Percentiles rank a stretch among this genome's conserved stretches.
These are phyloP conservation scores for Azorinus chamasolen DNA, from an alignment of 2,888 invertebrate genomes.

Conservation along the genomic window DNA sequence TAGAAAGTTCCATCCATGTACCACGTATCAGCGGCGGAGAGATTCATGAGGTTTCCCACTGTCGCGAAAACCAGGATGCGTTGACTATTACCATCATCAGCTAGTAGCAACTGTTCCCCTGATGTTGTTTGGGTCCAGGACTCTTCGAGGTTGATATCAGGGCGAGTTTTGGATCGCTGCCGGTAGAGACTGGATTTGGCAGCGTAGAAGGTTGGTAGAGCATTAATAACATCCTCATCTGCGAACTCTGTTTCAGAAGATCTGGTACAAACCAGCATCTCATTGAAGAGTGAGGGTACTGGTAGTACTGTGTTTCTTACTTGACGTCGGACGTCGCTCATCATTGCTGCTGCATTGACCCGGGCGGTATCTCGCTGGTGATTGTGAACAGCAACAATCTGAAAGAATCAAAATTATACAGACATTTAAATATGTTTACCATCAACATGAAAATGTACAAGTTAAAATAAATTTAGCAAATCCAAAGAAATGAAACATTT, in stretches of 20 bases:
- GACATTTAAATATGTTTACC: no score
- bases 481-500: no score
- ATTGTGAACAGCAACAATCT: no score
- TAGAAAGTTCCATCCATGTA: conserved; percentile 9
- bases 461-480: no score
- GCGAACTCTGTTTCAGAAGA: neutral
- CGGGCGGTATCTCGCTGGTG: no score
- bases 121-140: neutral
- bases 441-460: no score
- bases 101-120: neutral
- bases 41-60: neutral
- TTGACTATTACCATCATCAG: neutral
- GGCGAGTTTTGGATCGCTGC: neutral
- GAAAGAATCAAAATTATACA: no score
- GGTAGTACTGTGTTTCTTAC: neutral
- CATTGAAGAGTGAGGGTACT: neutral
- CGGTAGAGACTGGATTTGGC: neutral
- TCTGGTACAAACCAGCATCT: neutral
- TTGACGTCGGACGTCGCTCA: neutral
- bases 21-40: neutral
- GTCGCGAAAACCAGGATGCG: neutral
- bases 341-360: neutral
- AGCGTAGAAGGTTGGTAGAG: neutral
- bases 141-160: neutral
- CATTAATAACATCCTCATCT: neutral